Conservation (phyloP, 2,113 vertebrate species). For the Phaethon lepturus region DNA sequence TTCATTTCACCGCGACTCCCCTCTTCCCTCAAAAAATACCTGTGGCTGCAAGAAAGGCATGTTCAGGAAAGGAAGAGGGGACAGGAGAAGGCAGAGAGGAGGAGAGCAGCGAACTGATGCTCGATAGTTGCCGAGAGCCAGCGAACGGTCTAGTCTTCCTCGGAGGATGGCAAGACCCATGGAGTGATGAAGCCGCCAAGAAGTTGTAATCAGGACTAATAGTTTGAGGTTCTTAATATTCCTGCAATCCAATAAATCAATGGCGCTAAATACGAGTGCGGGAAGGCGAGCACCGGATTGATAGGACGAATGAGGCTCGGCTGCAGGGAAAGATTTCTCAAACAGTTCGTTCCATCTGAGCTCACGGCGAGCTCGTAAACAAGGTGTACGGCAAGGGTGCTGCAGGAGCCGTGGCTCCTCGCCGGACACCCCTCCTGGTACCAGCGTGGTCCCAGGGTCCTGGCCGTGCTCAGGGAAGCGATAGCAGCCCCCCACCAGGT, state of each 20-base stretch:
- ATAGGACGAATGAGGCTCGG: slow-evolving; percentile 22
- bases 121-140: not conserved
- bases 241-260: slow-evolving; percentile 48
- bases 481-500: not conserved
- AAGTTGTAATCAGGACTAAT: slow-evolving; percentile 54
- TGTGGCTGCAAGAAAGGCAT: rapidly evolving
- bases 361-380: not conserved
- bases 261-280: slow-evolving; percentile 14
- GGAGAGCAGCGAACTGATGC: not conserved
- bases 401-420: not conserved
- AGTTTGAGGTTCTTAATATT: slow-evolving; percentile 56
- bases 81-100: not conserved
- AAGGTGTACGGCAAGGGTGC: not conserved
- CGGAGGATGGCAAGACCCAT: not conserved
- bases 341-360: not conserved
- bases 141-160: not conserved
- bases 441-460: rapidly evolving
- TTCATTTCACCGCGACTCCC: not conserved
- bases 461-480: rapidly evolving
- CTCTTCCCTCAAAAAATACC: not conserved
- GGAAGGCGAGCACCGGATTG: slow-evolving; percentile 15
- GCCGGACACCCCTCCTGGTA: not conserved
- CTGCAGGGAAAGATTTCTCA: slow-evolving; percentile 20
- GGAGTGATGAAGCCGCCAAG: slow-evolving; percentile 21
- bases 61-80: not conserved